Conservation (phyloP, 2,797 vertebrate species). For the Phataginus tetradactyla region DNA sequence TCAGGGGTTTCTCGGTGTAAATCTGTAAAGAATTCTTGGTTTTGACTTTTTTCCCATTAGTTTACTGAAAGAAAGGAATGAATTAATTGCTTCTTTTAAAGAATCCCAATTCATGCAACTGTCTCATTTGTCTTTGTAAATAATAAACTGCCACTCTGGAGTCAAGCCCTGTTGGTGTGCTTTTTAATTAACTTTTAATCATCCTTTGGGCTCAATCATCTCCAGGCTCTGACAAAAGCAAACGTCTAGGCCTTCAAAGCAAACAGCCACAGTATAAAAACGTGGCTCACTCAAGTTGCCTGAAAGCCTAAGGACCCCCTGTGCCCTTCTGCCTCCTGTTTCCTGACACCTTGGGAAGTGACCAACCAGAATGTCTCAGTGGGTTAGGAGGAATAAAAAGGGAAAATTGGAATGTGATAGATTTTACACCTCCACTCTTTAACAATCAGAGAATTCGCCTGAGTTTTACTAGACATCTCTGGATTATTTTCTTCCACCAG, state of each 20-base stretch:
- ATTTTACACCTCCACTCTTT: not conserved
- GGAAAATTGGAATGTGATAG: not conserved
- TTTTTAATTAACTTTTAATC: not conserved
- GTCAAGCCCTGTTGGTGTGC: not conserved
- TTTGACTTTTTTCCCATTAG: not conserved
- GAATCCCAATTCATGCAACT: not conserved
- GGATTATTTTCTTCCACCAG: not conserved
- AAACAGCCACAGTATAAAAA: not conserved
- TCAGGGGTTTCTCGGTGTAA: not conserved
- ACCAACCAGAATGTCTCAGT: not conserved
- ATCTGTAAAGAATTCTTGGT: not conserved
- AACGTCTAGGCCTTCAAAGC: not conserved
- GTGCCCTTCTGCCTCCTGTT: not conserved
- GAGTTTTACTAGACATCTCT: not conserved
- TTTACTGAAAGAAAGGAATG: not conserved
- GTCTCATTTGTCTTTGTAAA: not conserved
- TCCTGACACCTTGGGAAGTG: accelerated
- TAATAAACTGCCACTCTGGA: not conserved
- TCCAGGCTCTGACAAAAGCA: not conserved
- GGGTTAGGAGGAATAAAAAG: not conserved
- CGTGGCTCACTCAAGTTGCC: not conserved
- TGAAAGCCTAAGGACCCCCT: not conserved
- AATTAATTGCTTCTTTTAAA: not conserved
- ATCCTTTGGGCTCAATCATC: not conserved
- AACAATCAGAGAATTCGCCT: not conserved